Conservation (phyloP, 30 jellyfish, hydroid and myxozoan genomes). For the Rhopilema esculentum region DNA sequence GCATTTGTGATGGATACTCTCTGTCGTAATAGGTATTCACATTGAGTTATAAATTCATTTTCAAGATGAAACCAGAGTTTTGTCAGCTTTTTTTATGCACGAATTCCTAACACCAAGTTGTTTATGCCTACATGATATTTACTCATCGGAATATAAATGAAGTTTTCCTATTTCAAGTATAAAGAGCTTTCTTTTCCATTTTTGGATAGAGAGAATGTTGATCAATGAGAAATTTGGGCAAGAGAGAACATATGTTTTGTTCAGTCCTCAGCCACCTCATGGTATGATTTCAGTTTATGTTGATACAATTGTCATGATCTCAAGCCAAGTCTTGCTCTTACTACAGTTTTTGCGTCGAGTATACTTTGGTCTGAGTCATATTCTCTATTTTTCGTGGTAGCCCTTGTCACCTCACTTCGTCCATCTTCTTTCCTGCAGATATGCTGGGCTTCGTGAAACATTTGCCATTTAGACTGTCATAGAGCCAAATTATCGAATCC, state of each 20-base stretch:
- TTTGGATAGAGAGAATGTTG: conserved; percentile 46
- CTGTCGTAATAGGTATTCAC: no score
- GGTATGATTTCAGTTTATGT: conserved; percentile 13
- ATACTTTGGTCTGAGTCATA: conserved; percentile 32
- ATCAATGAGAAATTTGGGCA: conserved; percentile 60
- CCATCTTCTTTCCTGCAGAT: neutral
- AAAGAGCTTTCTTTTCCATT: conserved; percentile 38
- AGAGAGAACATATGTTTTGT: conserved; percentile 36
- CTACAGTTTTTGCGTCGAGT: conserved; percentile 79
- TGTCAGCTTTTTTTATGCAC: conserved; percentile 16
- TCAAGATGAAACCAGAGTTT: conserved; percentile 27
- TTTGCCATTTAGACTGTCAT: no score
- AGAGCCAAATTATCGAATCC: neutral
- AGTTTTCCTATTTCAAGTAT: no score
- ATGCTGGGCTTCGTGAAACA: neutral
- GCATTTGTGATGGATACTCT: conserved; percentile 75
- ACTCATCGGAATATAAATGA: no score
- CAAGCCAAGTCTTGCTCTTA: conserved; percentile 77
- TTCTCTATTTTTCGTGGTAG: conserved; percentile 44
- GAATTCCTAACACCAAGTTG: conserved; percentile 72
- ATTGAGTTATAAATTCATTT: conserved; percentile 31
- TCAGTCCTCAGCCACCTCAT: conserved; percentile 25
- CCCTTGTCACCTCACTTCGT: neutral
- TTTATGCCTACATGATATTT: conserved; percentile 73
- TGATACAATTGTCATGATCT: no score